Base-by-base conservation (phyloP, 2,888 invertebrate species). In the Metalampra italica region DNA sequence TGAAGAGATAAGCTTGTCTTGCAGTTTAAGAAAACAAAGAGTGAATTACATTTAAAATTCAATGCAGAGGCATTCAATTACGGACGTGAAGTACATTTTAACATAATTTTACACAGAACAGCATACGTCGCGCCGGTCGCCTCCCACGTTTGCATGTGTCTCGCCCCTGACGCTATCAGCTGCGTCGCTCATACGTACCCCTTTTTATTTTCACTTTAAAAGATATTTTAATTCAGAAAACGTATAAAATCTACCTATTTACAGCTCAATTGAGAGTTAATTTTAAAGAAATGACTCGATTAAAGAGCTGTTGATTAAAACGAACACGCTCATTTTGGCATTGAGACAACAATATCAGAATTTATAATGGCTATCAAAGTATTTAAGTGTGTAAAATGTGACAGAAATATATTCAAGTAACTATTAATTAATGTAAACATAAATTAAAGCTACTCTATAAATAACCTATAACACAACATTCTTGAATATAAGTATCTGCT, bases 31-130 rank as follows among this genome's bases (percentile, higher is more conserved):
- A 72, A 74, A 72, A 77, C 75, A 75, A 75, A 73, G 70, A 74
- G 60, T 62, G 57, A 66, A 71, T 75, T 71, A 72, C 78, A 82
- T 81, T 79, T 80, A 75, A 82, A 82, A 78, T 73, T 82, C 76
- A 82, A 82, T 80, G 76, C 66, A 67, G 67, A 69, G 63, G 61
- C 66, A 71, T 76, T 75, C 73, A 79, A 78, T 82, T 82, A 76
- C 66, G 57, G 59, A 60, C 65, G 63, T 66, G 65, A 61, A 72
- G 68, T 71, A 61, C 67, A 56, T 75, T 75, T 75, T 69, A 73
- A 70, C 75, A 77, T 78, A 75, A 62, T 68, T 75, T 75, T 75
- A 71, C n/a, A 57, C 58, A 56, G 67, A 66, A 62, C 60, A 69
- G 67, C 66, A 63, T 66, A 68, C 66, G 56, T 63, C 22, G n/a